Base-by-base conservation (phyloP, 2,113 vertebrate genomes). In the Chamaea fasciata region DNA sequence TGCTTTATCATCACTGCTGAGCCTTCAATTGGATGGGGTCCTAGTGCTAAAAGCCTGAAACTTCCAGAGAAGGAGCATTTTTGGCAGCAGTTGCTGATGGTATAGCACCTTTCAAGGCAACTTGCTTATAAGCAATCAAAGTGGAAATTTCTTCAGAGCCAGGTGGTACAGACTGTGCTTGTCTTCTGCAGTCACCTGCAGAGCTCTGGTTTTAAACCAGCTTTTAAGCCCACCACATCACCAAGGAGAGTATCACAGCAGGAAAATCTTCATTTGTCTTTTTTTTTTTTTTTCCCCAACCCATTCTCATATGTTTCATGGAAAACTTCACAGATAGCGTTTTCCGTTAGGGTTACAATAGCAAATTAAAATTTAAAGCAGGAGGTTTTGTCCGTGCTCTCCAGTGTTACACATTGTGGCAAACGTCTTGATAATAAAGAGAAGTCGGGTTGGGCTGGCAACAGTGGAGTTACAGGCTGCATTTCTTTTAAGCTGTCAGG, bases 1-100 rank as follows among this genome's bases (percentile, higher is more conserved):
- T 97, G 96, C 94, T 98, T 97, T 96, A 97, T 97, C 96, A 97
- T 97, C 77, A 87, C 64, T 69, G 89, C 83, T 90, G 94, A 93
- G 87, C 89, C 68, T 97, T 91, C 95, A 97, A 78, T 50, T 98
- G 97, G 98, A 98, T 69, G 55, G 75, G 78, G 82, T 98, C 97
- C 92, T 90, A 90, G 81, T 49, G 39, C 84, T 98, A 97, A 98
- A 97, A 98, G 97, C 96, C 87, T 97, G 80, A 71, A 83, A 42
- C 60, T 95, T 96, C 47, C 87, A 93, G 87, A 95, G 90, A 89
- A 93, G 89, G 47, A 82, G 53, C 16, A 62, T 53, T 74, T 91
- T 96, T 98, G 97, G 95, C 97, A 92, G 85, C 17, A 76, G 64
- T 57, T 87, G 62, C 69, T n/a, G 70, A 20, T 37, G 56, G 77